These are phyloP conservation scores for Thysanoteuthis rhombus DNA, from an alignment of 2,888 invertebrate species.

Conservation along the genomic window DNA sequence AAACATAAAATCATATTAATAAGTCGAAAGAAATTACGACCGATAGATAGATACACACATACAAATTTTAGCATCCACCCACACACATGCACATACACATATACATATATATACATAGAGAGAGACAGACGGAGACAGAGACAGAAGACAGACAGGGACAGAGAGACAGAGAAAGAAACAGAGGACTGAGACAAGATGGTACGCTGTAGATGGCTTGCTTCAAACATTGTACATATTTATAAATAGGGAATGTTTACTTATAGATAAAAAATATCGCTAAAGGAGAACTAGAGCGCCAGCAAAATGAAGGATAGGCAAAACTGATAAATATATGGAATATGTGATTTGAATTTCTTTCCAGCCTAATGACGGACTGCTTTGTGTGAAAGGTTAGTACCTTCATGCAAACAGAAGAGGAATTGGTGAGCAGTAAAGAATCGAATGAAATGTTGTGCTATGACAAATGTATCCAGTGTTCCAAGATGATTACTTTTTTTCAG, in stretches of 20 bases:
- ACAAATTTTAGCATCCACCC: background rate
- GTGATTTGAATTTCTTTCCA: background rate
- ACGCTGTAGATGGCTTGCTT: too few relatives aligned
- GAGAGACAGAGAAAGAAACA: too few relatives aligned
- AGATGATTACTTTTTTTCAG: background rate
- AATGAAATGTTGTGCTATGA: background rate
- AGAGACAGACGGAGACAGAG: background rate
- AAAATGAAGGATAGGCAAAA: background rate
- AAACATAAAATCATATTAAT: too few relatives aligned
- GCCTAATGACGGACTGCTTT: background rate
- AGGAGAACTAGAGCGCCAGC: too few relatives aligned
- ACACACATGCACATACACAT: background rate
- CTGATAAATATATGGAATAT: background rate
- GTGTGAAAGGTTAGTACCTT: background rate
- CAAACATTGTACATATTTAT: too few relatives aligned
- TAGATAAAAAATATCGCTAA: too few relatives aligned
- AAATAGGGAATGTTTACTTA: too few relatives aligned
- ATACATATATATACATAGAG: background rate
- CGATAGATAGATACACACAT: background rate
- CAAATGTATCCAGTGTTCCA: background rate
- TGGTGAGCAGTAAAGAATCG: background rate
- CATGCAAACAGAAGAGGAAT: background rate
- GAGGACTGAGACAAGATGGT: background rate
- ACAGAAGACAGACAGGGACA: too few relatives aligned
- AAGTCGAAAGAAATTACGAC: too few relatives aligned